Conservation (phyloP, 2,113 vertebrate species). For the Micronycteris hirsuta region DNA sequence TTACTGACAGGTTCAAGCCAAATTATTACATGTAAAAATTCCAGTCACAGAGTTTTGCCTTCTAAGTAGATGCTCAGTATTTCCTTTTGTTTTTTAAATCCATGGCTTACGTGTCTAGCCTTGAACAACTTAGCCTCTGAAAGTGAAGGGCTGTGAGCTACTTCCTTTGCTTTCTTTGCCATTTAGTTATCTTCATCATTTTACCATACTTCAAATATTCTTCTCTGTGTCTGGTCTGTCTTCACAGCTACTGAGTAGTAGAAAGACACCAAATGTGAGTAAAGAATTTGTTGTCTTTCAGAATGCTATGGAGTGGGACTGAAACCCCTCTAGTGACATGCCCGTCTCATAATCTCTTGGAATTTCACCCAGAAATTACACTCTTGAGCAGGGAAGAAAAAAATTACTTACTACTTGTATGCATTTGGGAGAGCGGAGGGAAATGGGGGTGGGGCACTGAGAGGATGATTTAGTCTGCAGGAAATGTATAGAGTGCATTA, state of each 20-base stretch:
- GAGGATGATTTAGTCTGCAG: not conserved
- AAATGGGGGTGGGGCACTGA: too few relatives aligned
- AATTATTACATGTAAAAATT: not conserved
- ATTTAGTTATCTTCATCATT: not conserved
- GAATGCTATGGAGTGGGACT: not conserved
- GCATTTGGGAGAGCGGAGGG: not conserved
- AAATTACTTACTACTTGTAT: not conserved
- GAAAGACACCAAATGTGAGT: not conserved
- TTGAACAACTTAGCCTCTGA: not conserved
- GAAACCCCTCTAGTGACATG: not conserved
- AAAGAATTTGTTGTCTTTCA: not conserved
- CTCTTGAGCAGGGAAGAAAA: not conserved
- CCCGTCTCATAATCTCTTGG: not conserved
- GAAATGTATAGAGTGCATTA: not conserved
- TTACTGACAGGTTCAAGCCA: not conserved
- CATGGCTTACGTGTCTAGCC: not conserved
- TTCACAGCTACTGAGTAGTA: not conserved
- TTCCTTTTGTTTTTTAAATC: not conserved
- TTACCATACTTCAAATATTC: not conserved
- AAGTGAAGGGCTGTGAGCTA: not conserved
- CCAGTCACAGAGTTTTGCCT: not conserved
- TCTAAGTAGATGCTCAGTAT: not conserved
- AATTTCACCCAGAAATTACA: not conserved
- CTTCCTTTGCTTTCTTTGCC: not conserved
- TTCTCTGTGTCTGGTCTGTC: not conserved